Percentiles rank a stretch among this genome's conserved stretches.
Evolutionary conservation across 2,113 vertebrate genomes (phyloP).

Genomic region (Malurus elegans): DNA sequence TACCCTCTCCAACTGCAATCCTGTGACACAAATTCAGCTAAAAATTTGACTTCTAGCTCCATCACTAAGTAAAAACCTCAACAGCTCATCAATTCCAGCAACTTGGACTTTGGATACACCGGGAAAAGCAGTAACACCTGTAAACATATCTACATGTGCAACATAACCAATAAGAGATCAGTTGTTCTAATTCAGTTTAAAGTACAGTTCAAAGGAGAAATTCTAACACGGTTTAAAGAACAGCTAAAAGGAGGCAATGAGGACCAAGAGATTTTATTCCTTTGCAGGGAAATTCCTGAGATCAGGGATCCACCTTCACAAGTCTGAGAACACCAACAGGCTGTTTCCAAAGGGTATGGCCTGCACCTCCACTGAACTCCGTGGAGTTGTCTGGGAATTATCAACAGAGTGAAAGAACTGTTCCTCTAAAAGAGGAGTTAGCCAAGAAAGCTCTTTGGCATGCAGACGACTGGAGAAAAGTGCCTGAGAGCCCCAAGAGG

Average conservation of each 20-base stretch:
- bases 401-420: neutral
- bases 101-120: neutral
- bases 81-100: neutral
- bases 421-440: neutral
- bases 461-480: neutral
- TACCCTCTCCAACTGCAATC: neutral
- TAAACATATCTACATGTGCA: neutral
- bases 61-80: neutral
- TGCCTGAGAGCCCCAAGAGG: conserved; percentile 16
- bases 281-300: no score
- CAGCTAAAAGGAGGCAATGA: neutral
- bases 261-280: neutral
- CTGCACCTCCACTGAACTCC: neutral
- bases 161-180: fast-evolving
- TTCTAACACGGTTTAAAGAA: neutral
- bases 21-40: neutral
- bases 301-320: neutral
- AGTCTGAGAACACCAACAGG: neutral
- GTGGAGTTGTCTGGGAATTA: neutral
- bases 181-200: neutral
- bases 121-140: neutral
- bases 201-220: neutral
- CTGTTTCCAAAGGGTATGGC: neutral
- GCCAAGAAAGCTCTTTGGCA: conserved; percentile 68
- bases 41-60: neutral